phyloP scores from a whole-genome alignment of 2,888 invertebrate species.

The Mythimna impura region DNA sequence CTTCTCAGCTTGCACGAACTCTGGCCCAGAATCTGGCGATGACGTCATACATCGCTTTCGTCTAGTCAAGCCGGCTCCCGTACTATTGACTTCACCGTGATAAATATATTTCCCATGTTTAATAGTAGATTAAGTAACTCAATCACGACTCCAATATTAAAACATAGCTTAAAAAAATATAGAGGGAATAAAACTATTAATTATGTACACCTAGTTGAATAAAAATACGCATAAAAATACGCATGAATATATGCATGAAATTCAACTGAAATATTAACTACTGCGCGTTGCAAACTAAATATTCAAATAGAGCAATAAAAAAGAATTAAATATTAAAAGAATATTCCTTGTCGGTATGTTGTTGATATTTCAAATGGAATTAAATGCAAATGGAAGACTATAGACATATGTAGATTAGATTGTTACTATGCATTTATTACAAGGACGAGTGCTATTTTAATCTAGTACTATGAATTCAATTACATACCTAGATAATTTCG shows the following conservation, averaged over 20 bases:
- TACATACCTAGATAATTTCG: too few relatives aligned
- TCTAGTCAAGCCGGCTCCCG: too few relatives aligned
- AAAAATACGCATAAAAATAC: background rate
- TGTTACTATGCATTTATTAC: background rate
- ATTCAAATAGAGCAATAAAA: conserved; percentile 14
- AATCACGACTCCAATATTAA: background rate
- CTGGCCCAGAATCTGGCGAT: too few relatives aligned
- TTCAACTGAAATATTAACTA: conserved; percentile 31
- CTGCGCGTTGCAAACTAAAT: background rate
- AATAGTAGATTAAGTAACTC: background rate
- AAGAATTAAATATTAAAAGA: background rate
- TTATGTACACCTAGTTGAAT: conserved; percentile 19
- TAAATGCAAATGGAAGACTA: background rate
- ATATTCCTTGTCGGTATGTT: background rate
- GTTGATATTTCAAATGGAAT: conserved; percentile 24
- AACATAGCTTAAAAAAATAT: conserved; percentile 4
- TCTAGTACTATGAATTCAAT: too few relatives aligned
- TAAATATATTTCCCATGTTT: background rate
- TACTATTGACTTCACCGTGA: too few relatives aligned
- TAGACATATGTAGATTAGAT: background rate
- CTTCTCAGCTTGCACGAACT: too few relatives aligned
- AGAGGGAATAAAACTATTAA: background rate
- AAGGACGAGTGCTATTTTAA: background rate
- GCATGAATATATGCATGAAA: background rate
- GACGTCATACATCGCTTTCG: too few relatives aligned